These are phyloP conservation scores for Harpalus rubripes DNA, from an alignment of 2,888 invertebrate genomes.

Conservation along the genomic window DNA sequence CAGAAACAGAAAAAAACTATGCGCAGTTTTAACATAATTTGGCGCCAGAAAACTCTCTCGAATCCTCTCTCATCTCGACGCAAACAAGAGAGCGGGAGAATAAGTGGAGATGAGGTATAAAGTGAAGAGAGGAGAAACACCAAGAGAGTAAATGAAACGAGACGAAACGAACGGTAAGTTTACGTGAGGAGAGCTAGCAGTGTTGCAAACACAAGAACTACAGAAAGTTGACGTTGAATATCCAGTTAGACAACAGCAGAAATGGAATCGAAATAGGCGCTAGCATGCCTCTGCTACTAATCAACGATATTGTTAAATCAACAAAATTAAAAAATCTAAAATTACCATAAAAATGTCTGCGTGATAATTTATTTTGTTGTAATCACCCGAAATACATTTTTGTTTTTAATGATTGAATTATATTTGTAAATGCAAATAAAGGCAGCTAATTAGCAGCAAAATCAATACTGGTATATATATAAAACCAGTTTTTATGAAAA, in stretches of 20 bases:
- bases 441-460: slow-evolving; percentile 1
- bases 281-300: slow-evolving; percentile 7
- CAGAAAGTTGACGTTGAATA: slow-evolving; percentile 23
- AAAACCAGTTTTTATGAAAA: background rate
- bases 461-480: background rate
- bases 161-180: slow-evolving; percentile 49
- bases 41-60: slow-evolving; percentile 70
- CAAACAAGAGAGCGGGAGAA: slow-evolving; percentile 49
- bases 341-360: background rate
- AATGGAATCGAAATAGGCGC: slow-evolving; percentile 32
- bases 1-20: slow-evolving; percentile 56
- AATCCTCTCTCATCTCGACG: slow-evolving; percentile 57
- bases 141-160: slow-evolving; percentile 53
- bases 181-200: slow-evolving; percentile 52
- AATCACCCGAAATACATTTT: background rate
- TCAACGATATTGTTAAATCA: slow-evolving; percentile 1
- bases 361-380: background rate
- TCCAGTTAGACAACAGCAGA: slow-evolving; percentile 42
- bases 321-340: background rate
- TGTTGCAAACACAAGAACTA: slow-evolving; percentile 49
- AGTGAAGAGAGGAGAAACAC: slow-evolving; percentile 33
- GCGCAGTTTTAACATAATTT: slow-evolving; percentile 70
- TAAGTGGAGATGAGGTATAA: slow-evolving; percentile 26
- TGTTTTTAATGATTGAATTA: background rate
- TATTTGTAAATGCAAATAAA: background rate